Conservation (phyloP, 2,888 invertebrate species). For the Ptycholaimellus sp. region DNA sequence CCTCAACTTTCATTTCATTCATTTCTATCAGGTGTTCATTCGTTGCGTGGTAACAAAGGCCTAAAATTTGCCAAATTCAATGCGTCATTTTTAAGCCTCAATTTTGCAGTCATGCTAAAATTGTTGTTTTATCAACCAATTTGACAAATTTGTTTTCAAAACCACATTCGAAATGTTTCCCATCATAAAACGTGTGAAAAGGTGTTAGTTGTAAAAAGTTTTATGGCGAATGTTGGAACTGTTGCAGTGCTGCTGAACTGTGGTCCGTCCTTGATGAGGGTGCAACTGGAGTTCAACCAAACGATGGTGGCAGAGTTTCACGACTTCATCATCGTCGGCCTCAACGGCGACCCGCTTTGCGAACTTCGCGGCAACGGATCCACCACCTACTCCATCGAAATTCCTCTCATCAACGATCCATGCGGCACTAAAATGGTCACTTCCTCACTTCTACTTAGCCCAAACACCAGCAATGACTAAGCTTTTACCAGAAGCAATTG, state of each 20-base stretch:
- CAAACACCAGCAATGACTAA: no score
- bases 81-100: no score
- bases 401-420: constrained; percentile 4
- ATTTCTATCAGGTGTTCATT: not conserved
- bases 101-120: no score
- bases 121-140: no score
- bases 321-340: constrained; percentile 7
- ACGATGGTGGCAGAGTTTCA: not conserved
- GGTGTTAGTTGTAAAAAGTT: no score
- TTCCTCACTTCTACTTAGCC: not conserved
- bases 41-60: not conserved
- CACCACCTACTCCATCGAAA: constrained; percentile 3
- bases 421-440: constrained; percentile 7
- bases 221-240: no score
- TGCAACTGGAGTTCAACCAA: constrained; percentile 3
- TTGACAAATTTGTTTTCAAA: no score
- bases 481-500: no score
- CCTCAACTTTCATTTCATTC: not conserved
- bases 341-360: constrained; percentile 1
- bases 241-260: constrained; percentile 2
- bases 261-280: constrained; percentile 3
- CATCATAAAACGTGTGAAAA: no score
- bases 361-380: constrained; percentile 3
- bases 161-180: no score
- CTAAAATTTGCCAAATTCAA: not conserved